Conservation (phyloP, 1,140 invertebrate species). For the Drosophila busckii region DNA sequence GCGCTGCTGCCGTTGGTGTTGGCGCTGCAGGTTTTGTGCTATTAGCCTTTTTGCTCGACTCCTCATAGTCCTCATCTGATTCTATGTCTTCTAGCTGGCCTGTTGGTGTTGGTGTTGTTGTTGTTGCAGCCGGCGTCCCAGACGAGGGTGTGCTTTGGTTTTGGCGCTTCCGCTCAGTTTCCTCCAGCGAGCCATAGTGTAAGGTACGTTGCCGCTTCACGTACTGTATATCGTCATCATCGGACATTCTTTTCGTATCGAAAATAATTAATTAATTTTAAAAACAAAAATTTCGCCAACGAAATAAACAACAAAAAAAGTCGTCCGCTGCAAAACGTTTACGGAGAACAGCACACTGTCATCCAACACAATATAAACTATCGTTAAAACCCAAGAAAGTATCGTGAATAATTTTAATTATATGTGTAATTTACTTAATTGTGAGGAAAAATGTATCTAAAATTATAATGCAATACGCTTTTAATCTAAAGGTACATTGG, state of each 20-base stretch:
- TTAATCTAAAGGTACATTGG: too few relatives aligned
- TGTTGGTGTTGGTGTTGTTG: conserved; percentile 33
- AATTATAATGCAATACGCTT: too few relatives aligned
- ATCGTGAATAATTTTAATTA: too few relatives aligned
- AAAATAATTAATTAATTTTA: conserved; percentile 68
- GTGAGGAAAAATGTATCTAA: too few relatives aligned
- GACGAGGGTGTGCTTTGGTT: conserved; percentile 77
- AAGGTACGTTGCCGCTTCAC: conserved; percentile 88
- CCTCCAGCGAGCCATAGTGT: conserved; percentile 93
- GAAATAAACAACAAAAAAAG: conserved; percentile 68
- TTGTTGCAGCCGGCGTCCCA: conserved; percentile 15
- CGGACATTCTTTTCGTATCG: conserved; percentile 84
- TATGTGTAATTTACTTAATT: too few relatives aligned
- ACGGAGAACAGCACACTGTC: too few relatives aligned
- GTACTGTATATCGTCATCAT: conserved; percentile 89
- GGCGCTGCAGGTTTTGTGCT: conserved; percentile 57
- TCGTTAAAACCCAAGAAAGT: too few relatives aligned
- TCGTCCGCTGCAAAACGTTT: conserved; percentile 56
- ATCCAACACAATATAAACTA: too few relatives aligned
- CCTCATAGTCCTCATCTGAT: conserved; percentile 80
- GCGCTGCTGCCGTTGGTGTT: conserved; percentile 74
- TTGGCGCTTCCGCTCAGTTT: conserved; percentile 84
- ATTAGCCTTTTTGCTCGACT: conserved; percentile 62
- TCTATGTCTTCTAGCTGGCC: conserved; percentile 75
- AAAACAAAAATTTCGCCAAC: conserved; percentile 69